Base-by-base conservation (phyloP, 2,113 vertebrate genomes). In the Sapajus apella region DNA sequence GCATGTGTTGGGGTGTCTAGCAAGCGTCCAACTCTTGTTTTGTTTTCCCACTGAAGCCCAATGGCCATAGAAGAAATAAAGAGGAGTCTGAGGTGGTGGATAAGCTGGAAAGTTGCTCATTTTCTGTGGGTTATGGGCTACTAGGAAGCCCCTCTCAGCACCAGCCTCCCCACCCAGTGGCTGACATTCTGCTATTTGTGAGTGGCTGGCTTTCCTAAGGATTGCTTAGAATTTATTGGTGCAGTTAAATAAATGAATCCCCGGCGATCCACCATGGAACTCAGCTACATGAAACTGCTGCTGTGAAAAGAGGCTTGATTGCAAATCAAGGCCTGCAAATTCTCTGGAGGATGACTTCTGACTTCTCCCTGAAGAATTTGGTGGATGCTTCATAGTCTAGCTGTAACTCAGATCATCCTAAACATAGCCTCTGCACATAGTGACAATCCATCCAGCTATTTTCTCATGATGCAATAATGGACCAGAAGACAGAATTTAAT, bases 171-270 rank as follows among this genome's bases (percentile, higher is more conserved):
- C 45, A 70, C 58, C 52, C 86, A 88, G 35, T 20, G 86, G 73
- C 66, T 66, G 37, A 68, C 50, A 56, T 83, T 66, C 82, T 77
- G 72, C 80, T 45, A 68, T 86, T 76, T 83, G 35, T 16, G 7
- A 90, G 72, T 14, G 43, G 35, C 89, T 94, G 68, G 83, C 50
- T 95, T 95, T 76, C 79, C 61, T n/a, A 82, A 89, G 81, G 90
- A 95, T 84, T 91, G 75, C 84, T 93, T 37, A 75, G 84, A 82
- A 80, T 83, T 96, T 94, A 93, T 83, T 61, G 93, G 85, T 43
- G 70, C 64, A 68, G 77, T 70, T 81, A 90, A 92, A 40, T 73
- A 58, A 93, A 95, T 40, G 64, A 92, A 93, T 89, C 80, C 37
- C 64, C 85, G 55, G 50, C 76, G 75, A 16, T 47, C 86, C 52